Percentiles rank a stretch among this genome's conserved stretches.
Evolutionary conservation across 2,113 vertebrate genomes (phyloP).

Genomic region (Thamnaconus septentrionalis): DNA sequence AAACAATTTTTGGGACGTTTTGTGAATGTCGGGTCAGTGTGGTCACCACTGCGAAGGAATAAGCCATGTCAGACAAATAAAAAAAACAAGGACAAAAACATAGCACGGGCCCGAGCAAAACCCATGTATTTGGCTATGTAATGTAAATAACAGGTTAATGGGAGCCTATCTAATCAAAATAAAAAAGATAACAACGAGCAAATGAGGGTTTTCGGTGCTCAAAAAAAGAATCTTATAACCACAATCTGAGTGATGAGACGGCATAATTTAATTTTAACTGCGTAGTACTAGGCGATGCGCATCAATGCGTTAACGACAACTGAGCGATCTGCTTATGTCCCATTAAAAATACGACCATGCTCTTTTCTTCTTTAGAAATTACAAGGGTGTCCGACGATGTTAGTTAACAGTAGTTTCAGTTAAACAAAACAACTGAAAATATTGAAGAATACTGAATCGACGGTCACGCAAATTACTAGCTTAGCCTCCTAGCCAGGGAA

Average conservation of each 20-base stretch:
- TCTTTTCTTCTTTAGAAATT: not conserved
- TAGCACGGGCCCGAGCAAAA: too few species aligned
- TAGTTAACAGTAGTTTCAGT: not conserved
- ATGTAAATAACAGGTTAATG: not conserved
- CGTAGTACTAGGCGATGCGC: slow-evolving; percentile 22
- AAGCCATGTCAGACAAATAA: slow-evolving; percentile 31
- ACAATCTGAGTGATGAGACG: not conserved
- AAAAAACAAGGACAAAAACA: not conserved
- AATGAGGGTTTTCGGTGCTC: too few species aligned
- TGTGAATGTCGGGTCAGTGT: slow-evolving; percentile 53
- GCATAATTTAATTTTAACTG: slow-evolving; percentile 10
- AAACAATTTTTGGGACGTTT: slow-evolving; percentile 55
- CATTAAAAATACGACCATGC: not conserved
- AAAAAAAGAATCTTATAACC: not conserved
- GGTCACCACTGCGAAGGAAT: slow-evolving; percentile 55
- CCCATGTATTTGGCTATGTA: not conserved
- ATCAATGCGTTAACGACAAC: not conserved
- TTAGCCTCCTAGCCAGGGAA: slow-evolving; percentile 22
- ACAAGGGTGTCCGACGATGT: not conserved
- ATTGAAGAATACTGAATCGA: not conserved
- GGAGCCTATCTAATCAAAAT: not conserved
- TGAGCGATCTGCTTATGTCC: not conserved
- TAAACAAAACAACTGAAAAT: not conserved
- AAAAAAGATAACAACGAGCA: accelerated
- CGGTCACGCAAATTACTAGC: slow-evolving; percentile 25